Percentiles rank a stretch among this genome's conserved stretches.
Conservation (phyloP, 2,113 vertebrate species). For the Pterocles burchelli region DNA sequence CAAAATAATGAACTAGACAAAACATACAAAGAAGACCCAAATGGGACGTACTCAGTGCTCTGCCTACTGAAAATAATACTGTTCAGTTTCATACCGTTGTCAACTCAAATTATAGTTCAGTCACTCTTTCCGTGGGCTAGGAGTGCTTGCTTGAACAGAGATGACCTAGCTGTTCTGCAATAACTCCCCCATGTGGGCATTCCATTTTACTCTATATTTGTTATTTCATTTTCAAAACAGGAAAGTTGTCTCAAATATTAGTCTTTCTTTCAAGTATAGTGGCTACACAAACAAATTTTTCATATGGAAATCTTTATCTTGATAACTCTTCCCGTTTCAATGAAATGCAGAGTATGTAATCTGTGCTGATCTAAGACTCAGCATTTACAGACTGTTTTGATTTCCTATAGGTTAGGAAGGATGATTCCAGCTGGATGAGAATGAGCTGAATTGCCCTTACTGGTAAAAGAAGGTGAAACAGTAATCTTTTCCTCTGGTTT, state of each 20-base stretch:
- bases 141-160: neutral
- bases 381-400: neutral
- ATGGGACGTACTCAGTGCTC: neutral
- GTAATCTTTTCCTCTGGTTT: neutral
- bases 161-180: neutral
- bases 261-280: neutral
- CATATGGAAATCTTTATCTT: neutral
- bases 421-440: neutral
- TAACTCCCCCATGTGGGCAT: slow-evolving; percentile 30
- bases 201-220: neutral
- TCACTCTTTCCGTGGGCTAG: neutral
- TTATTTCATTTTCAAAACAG: neutral
- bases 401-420: neutral
- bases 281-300: neutral
- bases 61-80: neutral
- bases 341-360: neutral
- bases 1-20: neutral
- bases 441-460: neutral
- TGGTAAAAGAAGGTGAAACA: neutral
- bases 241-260: neutral
- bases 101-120: neutral
- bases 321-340: neutral
- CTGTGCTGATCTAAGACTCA: neutral
- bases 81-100: neutral
- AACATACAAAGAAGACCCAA: neutral